Base-by-base conservation (phyloP, 2,888 invertebrate species). In the Thera obeliscata region DNA sequence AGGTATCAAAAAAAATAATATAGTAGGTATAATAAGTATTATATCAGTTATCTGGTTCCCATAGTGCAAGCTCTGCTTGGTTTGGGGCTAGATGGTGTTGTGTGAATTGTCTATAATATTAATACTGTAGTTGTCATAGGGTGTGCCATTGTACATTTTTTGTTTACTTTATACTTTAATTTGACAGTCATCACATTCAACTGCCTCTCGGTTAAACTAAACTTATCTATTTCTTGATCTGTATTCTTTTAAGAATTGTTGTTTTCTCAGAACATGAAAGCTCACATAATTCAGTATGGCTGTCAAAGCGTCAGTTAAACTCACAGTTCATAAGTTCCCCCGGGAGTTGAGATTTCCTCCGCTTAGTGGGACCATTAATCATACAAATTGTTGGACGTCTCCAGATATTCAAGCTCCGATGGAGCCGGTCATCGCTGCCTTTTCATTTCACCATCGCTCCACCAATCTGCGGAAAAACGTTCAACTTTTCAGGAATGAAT, bases 351-450 rank as follows among this genome's bases (percentile, higher is more conserved):
- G 82, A 82, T 81, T 83, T 78, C 78, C 78, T 70, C 67, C 71
- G 75, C 70, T 75, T 69, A 73, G 69, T 65, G 68, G 54, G 54
- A 59, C 77, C 87, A 88, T 89, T 83, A 87, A 89, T 88, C 88
- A 89, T 86, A 85, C 84, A 87, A 87, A 87, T 87, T 82, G 87
- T 82, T 78, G 81, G 78, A 75, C 75, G 73, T 70, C 74, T 70
- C 59, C 76, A 74, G 87, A 85, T 85, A 84, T 84, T 83, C 79
- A 55, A 82, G 87, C 83, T 85, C 75, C 82, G 80, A 78, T 87
- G 76, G 87, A 86, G 89, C 89, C 88, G 87, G 90, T 89, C 90
- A 89, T 86, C 83, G 67, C 62, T 72, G 59, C 60, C 65, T 62
- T 65, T 69, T 69, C 69, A 59, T 65, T 58, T 64, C 12, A 54